Evolutionary conservation across 2,797 vertebrate genomes (phyloP).

Genomic region (Sphaeramia orbicularis): DNA sequence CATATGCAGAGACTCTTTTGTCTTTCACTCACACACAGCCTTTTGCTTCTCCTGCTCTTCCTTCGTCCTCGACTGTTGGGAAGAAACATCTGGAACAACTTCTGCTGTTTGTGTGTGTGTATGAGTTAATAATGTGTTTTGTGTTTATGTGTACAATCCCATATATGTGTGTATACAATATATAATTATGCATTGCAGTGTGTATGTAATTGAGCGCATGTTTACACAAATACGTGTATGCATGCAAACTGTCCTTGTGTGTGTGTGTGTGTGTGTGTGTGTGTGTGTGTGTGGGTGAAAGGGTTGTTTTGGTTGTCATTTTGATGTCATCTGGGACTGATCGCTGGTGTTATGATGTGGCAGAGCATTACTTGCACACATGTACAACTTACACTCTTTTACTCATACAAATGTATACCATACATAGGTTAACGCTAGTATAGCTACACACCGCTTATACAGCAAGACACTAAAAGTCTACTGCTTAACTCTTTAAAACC

Average conservation of each 20-base stretch:
- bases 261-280: not conserved
- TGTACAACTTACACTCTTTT: slow-evolving; percentile 28
- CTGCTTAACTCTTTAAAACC: too few relatives aligned
- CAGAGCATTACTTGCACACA: slow-evolving; percentile 75
- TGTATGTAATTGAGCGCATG: slow-evolving; percentile 26
- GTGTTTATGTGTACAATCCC: slow-evolving; percentile 21
- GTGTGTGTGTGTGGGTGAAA: slow-evolving; percentile 36
- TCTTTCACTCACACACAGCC: slow-evolving; percentile 11
- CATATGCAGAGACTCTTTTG: slow-evolving; percentile 14
- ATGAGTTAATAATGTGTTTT: slow-evolving; percentile 61
- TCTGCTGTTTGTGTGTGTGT: slow-evolving; percentile 73
- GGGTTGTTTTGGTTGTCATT: slow-evolving; percentile 73
- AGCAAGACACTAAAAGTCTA: not conserved
- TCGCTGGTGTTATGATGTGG: slow-evolving; percentile 87
- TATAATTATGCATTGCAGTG: slow-evolving; percentile 23
- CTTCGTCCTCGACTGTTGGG: slow-evolving; percentile 73
- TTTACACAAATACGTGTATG: slow-evolving; percentile 6
- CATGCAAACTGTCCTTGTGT: not conserved
- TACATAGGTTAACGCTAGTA: too few relatives aligned
- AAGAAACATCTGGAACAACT: slow-evolving; percentile 68
- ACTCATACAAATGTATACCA: not conserved
- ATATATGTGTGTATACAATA: slow-evolving; percentile 22
- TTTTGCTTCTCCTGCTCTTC: slow-evolving; percentile 80
- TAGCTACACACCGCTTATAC: slow-evolving; percentile 25
- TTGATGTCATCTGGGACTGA: slow-evolving; percentile 85